Evolutionary conservation across 2,113 vertebrate species (phyloP), one percentile per base, ranked within the genome.

Genomic region (Hydropotes inermis): DNA sequence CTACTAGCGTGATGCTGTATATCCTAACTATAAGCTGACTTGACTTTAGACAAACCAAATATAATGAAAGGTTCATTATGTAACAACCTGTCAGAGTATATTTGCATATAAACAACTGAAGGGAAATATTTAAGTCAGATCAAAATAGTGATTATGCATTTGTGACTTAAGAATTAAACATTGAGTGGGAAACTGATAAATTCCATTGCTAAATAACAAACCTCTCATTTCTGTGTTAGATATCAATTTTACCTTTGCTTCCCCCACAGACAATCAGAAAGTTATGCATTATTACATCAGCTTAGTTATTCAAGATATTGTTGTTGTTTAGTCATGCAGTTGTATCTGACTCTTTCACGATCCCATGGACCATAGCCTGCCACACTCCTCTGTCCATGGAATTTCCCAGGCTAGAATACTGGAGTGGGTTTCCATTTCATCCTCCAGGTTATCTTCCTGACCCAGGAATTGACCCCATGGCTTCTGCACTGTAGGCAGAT

Each of bases 291-390:
- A 79, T 47, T 87, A 25, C 2, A 33, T 8, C 5, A 61, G 17
- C 15, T 58, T 36, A 79, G 19, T 60, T 5, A 60, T 83, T 74
- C 30, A 19, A 30, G 50, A 33, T 60, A 55, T 70, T 43, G 76
- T 11, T 50, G 76, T 15, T 12, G 0, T 74, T 74, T 43, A 39
- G 21, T 43, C 2, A 0, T 39, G 19, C 67, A 74, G 36, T 25
- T 2, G 2, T 74, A 25, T 43, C 11, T 43, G 36, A 43, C 21
- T 25, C 36, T 25, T 74, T 43, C 1, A 3, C 0, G 1, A 43
- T 74, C 21, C 21, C 70, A 25, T 7, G 21, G 36, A 43, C 36
- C 21, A 13, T 6, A 25, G 67, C 36, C 36, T 39, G 11, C 21
- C 36, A 3, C 2, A 36, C 23, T 43, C 21, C 36, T 25, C 36